Conservation (phyloP, 1,140 invertebrate species). For the Caerostris darwini region DNA sequence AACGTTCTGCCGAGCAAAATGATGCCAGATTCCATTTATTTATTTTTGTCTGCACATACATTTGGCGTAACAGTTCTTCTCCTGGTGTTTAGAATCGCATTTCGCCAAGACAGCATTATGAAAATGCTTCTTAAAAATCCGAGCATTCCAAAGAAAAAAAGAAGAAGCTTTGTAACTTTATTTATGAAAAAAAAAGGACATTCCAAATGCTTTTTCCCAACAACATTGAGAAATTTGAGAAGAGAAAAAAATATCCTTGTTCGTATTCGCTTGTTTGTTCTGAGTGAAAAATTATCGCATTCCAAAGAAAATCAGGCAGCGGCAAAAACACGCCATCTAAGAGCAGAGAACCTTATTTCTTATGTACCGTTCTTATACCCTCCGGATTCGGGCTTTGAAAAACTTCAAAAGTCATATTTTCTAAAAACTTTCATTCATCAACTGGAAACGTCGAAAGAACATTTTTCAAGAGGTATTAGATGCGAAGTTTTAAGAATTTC, state of each 20-base stretch:
- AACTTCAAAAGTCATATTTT: slow-evolving; percentile 57
- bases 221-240: neutral
- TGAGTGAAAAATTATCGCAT: slow-evolving; percentile 34
- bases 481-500: slow-evolving; percentile 45
- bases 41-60: neutral
- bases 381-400: slow-evolving; percentile 18
- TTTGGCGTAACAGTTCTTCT: too few relatives aligned
- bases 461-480: slow-evolving; percentile 64
- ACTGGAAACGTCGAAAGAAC: slow-evolving; percentile 46
- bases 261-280: slow-evolving; percentile 26
- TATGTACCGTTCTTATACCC: slow-evolving; percentile 17
- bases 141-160: neutral
- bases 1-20: neutral
- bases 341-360: neutral
- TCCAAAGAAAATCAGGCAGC: neutral
- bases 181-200: neutral
- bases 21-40: neutral
- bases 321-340: neutral
- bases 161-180: neutral
- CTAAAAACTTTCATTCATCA: slow-evolving; percentile 67
- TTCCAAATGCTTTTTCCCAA: neutral
- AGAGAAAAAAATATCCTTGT: neutral
- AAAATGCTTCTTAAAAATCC: neutral
- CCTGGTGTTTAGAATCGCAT: neutral
- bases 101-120: neutral